Evolutionary conservation across 2,888 invertebrate species (phyloP), one percentile per base, ranked within the genome.

Genomic region (Lepidochitona cinerea): DNA sequence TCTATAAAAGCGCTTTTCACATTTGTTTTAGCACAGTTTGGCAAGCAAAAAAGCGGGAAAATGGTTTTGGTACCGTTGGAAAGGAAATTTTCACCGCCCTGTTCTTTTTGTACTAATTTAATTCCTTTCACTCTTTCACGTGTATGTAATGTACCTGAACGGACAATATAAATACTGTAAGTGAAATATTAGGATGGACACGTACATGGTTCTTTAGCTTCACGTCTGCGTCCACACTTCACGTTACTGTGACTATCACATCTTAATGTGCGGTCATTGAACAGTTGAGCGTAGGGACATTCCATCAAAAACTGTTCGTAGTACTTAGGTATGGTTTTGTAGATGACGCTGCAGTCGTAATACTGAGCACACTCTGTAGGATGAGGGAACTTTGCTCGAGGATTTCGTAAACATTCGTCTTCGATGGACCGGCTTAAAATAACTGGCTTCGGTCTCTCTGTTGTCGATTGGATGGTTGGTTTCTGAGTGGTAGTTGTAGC

Each of bases 381-480:
- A 49, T 49, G 49, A 2, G 49, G 49, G 49, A 49, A 49, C 33
- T 78, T 67, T 2, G 83, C 79, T 23, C 68, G 72, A 0, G 83
- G 84, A 67, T 84, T 59, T 4, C 32, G 26, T 14, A 29, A 23
- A 59, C 59, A 59, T 29, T 59, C 59, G 23, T 59, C 59, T 18
- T 4, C 59, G 32, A 59, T 59, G 3, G 26, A 59, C 26, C 23
- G 23, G 23, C 26, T 23, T 14, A 59, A 26, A 26, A 59, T 23
- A 14, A 29, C 32, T 23, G 59, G 59, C 9, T 59, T 29, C 14
- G 23, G 29, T 29, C 32, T 12, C 23, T 59, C 59, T 2, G 23
- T 29, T 14, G 23, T 29, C 23, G 32, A 14, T 14, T 59, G 14
- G 4, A 14, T 29, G n/a, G n/a, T 23, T 1, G 59, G 59, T 29